Base-by-base conservation (phyloP, 2,113 vertebrate species). In the Microtus pennsylvanicus region DNA sequence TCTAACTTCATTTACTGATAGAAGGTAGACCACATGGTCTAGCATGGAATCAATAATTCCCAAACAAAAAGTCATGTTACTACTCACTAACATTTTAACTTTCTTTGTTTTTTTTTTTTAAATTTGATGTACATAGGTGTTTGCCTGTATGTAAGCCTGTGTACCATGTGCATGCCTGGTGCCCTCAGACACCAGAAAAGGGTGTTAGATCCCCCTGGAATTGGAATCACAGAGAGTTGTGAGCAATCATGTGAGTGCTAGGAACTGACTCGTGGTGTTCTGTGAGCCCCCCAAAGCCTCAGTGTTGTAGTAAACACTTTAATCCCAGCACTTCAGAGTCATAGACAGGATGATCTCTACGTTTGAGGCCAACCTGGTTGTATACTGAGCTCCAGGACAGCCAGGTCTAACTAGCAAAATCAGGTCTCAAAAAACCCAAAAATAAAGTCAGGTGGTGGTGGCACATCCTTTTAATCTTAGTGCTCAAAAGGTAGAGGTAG, bases 1-100 rank as follows among this genome's bases (percentile, higher is more conserved):
- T 61, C 52, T 61, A 82, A 97, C 47, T 95, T 93, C 74, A 61
- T 90, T 92, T 91, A 67, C 81, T 89, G 38, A 67, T 52, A 83
- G 83, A 92, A 6, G 58, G 1, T 78, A 82, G 78, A 81, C 82
- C 35, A 93, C 21, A n/a, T 22, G 17, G 50, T 45, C 33, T 70
- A 80, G 70, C 90, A 70, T 94, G 82, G 12, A 87, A 82, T 61
- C 0, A 5, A 42, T 21, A 87, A 42, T 45, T 93, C 24, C 26
- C 85, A 65, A 50, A 58, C 72, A 85, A 96, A 93, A 88, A 82
- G 28, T 14, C 26, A 1, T 72, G 65, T 77, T 78, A 77, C 17
- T 82, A 45, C 35, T 82, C 35, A 38, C n/a, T 58, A 61, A 82
- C 35, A 61, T 28, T 61, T 82, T 61, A 61, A 38, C 58, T 61